Base-by-base conservation (phyloP, 2,888 invertebrate genomes). In the Limnephilus marmoratus region DNA sequence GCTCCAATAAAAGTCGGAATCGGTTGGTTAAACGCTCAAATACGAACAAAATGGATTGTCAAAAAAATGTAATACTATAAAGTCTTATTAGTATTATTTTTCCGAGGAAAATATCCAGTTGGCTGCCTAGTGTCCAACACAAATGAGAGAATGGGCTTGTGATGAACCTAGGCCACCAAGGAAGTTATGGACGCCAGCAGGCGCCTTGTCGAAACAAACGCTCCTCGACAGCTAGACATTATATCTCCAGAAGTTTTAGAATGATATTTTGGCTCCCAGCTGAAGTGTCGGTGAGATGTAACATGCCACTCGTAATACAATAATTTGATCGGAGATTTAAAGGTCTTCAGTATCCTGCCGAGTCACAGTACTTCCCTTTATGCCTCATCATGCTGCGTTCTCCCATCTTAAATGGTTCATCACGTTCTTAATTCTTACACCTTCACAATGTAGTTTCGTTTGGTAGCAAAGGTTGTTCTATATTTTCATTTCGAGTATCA, bases 261-360 rank as follows among this genome's bases (percentile, higher is more conserved):
- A 53, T 53, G 53, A 53, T 53, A 53, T 53, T 4, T 24, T 53
- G 18, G 53, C 37, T 83, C 83, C 31, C 9, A 37, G 18, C 24
- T 41, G 34, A 24, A 37, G 85, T 41, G 37, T 15, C 13, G 29
- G 18, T 85, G 85, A 41, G 85, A 85, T 85, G 41, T 85, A 24
- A 41, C 41, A 1, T 37, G 24, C 37, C 85, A 85, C 85, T 41
- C 15, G 68, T 68, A 68, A 68, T 68, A 68, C 24, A 68, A 68
- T 68, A 83, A 83, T 83, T 34, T 41, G 82, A 82, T 82, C 82
- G 34, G 31, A 82, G 82, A 82, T 82, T 34, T 13, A 18, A 83
- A 18, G 37, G 83, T 34, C 41, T 83, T 37, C 83, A 41, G 24
- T n/a, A 83, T 83, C 83, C 83, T 41, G 37, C 41, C 83, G 34